Percentiles rank a stretch among this genome's conserved stretches.
Evolutionary conservation across 1,140 invertebrate species (phyloP).

Genomic region (Carposina sasakii): DNA sequence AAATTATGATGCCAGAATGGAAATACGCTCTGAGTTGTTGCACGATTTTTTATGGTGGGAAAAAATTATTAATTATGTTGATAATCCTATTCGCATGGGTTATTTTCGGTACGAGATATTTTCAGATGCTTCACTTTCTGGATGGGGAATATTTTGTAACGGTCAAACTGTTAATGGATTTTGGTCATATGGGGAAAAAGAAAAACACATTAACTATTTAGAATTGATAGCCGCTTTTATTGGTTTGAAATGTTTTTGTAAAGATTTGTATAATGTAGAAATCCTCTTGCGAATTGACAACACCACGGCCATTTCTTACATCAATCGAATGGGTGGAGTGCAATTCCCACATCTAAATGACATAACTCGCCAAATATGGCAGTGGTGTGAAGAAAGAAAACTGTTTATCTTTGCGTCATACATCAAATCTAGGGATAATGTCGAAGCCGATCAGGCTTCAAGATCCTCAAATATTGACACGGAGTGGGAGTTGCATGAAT

Average conservation of each 20-base stretch:
- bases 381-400: background rate
- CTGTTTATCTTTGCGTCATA: slow-evolving; percentile 4
- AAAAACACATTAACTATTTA: background rate
- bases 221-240: background rate
- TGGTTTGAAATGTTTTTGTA: background rate
- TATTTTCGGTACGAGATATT: background rate
- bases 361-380: background rate
- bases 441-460: background rate
- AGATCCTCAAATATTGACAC: background rate
- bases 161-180: background rate
- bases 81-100: background rate
- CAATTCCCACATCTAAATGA: background rate
- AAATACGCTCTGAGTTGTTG: background rate
- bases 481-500: background rate
- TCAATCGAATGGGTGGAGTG: background rate
- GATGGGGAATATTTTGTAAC: background rate
- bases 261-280: background rate
- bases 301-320: background rate
- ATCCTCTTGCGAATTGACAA: background rate
- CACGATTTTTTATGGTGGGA: background rate
- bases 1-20: background rate
- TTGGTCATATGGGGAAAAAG: background rate
- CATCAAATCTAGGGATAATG: background rate
- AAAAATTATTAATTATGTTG: background rate
- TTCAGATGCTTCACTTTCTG: background rate